Evolutionary conservation across 2,797 vertebrate species (phyloP), one percentile per base, ranked within the genome.

Genomic region (Gephyroberyx darwinii): DNA sequence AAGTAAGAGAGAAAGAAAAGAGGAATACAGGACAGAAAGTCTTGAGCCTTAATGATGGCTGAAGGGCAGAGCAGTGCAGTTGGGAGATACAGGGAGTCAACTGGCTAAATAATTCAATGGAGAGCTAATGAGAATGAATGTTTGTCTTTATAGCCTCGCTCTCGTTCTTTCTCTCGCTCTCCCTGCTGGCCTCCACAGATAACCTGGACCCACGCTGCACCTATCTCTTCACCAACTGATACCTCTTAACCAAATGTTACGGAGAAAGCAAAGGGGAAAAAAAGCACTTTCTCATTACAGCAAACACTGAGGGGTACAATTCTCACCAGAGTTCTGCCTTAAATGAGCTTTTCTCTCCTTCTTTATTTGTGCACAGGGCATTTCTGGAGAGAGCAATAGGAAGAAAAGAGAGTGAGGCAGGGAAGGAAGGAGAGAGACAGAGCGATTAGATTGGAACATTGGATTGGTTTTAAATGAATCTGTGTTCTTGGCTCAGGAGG

Each of bases 121-220:
- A 74, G 71, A 75, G 77, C 74, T 90, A 91, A 92, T 89, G 85
- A 91, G 84, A 91, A 87, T 81, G 60, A 86, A 89, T 83, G 84
- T 82, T 87, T 84, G 74, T 62, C 71, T 86, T 86, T 78, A 59
- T 19, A 59, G 72, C 53, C 71, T 72, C 60, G 16, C 43, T 50
- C 55, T 72, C 73, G 41, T 68, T 64, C 64, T 83, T 53, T 84
- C 59, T 48, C 75, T 83, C 74, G 71, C 70, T 53, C 71, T 26
- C 58, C 69, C 78, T 65, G 48, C 84, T 86, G 88, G 77, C 81
- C 71, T 77, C 80, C 82, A 61, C 78, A 82, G 88, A 91, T 89
- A 91, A 80, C 75, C 69, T 60, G 50, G 68, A 37, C 45, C 69
- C 47, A 47, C 71, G 66, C 75, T 52, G 26, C 77, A 86, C 92